Percentiles rank a stretch among this genome's conserved stretches.
Evolutionary conservation across 2,888 invertebrate species (phyloP).

Genomic region (Andrena dorsata): DNA sequence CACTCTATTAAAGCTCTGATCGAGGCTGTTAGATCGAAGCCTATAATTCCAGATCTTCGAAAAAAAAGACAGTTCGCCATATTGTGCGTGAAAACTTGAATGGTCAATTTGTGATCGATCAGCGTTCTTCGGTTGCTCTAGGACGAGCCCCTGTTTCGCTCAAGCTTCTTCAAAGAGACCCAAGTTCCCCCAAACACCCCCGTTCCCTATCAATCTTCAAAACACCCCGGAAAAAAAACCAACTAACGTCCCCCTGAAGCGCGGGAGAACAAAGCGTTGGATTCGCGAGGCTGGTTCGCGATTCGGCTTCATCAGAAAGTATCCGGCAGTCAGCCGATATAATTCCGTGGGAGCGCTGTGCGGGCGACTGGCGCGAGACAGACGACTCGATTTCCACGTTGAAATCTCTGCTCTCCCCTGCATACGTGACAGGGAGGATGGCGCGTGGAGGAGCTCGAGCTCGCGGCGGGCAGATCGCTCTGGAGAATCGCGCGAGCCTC

Average conservation of each 20-base stretch:
- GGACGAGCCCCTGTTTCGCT: too few species aligned
- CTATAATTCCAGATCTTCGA: too few species aligned
- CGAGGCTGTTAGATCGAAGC: not conserved
- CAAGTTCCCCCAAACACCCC: too few species aligned
- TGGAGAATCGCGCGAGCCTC: slow-evolving; percentile 15
- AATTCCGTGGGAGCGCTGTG: not conserved
- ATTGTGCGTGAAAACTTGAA: too few species aligned
- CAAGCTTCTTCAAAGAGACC: too few species aligned
- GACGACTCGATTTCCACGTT: slow-evolving; percentile 28
- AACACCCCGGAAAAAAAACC: slow-evolving; percentile 39
- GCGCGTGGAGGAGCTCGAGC: not conserved
- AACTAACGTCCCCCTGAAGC: not conserved
- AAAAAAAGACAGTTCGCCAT: too few species aligned
- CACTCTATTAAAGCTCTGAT: not conserved
- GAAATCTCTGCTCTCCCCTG: slow-evolving; percentile 22
- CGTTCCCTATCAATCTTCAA: slow-evolving; percentile 46
- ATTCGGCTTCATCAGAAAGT: not conserved
- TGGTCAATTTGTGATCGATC: too few species aligned
- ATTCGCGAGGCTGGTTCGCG: not conserved
- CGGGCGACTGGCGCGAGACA: not conserved
- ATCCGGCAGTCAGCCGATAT: not conserved
- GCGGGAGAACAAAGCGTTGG: not conserved
- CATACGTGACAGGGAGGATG: slow-evolving; percentile 2
- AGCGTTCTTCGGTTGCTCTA: too few species aligned
- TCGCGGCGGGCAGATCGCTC: slow-evolving; percentile 4